These are phyloP conservation scores for Punctoribates punctum DNA, from an alignment of 2,888 invertebrate species.

Conservation along the genomic window DNA sequence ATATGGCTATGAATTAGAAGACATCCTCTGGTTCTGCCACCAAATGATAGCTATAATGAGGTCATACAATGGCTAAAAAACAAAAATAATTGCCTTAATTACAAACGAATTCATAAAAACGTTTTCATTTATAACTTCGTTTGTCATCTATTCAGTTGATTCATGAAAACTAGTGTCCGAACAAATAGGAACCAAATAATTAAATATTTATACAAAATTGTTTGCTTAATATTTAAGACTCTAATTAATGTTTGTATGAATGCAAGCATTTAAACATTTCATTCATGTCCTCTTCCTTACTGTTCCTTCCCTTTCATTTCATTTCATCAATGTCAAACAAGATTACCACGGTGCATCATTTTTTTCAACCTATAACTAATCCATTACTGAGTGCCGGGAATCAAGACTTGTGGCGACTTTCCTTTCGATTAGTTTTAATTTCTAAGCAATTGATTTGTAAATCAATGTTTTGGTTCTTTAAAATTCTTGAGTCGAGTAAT, in stretches of 20 bases:
- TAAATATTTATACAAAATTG: background rate
- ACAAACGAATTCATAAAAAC: conserved; percentile 14
- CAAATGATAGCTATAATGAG: background rate
- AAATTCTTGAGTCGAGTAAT: background rate
- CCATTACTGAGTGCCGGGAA: too few species aligned
- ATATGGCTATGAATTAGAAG: background rate
- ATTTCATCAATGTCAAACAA: too few species aligned
- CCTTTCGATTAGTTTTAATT: too few species aligned
- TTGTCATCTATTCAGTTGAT: background rate
- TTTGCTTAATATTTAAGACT: background rate
- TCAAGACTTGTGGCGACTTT: too few species aligned
- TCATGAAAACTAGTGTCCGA: background rate
- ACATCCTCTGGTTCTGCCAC: background rate
- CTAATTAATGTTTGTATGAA: background rate
- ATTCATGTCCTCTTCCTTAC: too few species aligned
- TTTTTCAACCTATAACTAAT: too few species aligned
- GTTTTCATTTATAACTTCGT: background rate
- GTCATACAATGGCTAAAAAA: conserved; percentile 8
- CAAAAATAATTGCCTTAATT: background rate
- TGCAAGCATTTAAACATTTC: too few species aligned
- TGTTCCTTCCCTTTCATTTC: too few species aligned
- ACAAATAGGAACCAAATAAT: background rate
- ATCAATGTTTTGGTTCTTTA: background rate
- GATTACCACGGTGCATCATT: too few species aligned
- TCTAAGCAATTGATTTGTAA: background rate